Percentiles rank a stretch among this genome's conserved stretches.
phyloP scores from a whole-genome alignment of 2,113 vertebrate species.

The Halcyon malimbica region DNA sequence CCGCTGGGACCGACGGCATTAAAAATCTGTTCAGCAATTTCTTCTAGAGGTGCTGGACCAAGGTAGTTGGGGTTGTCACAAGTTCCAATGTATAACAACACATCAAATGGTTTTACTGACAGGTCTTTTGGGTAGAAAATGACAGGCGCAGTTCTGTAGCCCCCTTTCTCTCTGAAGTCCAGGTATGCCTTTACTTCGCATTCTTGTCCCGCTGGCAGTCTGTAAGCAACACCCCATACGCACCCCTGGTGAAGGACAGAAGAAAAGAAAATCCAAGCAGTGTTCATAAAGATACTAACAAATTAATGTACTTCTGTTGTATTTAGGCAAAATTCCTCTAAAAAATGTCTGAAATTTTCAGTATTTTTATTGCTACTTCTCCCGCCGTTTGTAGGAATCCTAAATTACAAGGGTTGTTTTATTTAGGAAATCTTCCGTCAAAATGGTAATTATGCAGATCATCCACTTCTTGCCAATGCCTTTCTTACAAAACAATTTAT shows the following conservation, averaged over 20 bases:
- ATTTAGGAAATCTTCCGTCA: not conserved
- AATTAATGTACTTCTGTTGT: not conserved
- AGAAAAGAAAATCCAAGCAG: not conserved
- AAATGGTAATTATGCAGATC: not conserved
- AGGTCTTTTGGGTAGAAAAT: constrained; percentile 87
- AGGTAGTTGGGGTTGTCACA: constrained; percentile 94
- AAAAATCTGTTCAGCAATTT: constrained; percentile 92
- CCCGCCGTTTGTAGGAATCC: not conserved
- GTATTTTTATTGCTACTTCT: not conserved
- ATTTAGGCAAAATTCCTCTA: not conserved
- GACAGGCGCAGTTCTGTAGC: constrained; percentile 87
- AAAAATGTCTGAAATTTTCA: not conserved
- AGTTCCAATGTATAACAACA: constrained; percentile 92
- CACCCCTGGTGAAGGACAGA: constrained; percentile 80
- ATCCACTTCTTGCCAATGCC: not conserved
- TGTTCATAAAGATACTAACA: not conserved
- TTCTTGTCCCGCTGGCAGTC: constrained; percentile 87
- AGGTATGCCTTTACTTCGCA: constrained; percentile 93
- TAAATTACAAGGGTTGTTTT: not conserved
- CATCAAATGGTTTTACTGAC: constrained; percentile 77
- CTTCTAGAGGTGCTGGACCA: constrained; percentile 93
- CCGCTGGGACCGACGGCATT: constrained; percentile 89
- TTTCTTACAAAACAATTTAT: not conserved
- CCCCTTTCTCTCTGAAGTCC: constrained; percentile 94
- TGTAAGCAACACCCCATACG: constrained; percentile 97